Evolutionary conservation across 2,797 vertebrate species (phyloP).

Genomic region (Arnoldichthys spilopterus): DNA sequence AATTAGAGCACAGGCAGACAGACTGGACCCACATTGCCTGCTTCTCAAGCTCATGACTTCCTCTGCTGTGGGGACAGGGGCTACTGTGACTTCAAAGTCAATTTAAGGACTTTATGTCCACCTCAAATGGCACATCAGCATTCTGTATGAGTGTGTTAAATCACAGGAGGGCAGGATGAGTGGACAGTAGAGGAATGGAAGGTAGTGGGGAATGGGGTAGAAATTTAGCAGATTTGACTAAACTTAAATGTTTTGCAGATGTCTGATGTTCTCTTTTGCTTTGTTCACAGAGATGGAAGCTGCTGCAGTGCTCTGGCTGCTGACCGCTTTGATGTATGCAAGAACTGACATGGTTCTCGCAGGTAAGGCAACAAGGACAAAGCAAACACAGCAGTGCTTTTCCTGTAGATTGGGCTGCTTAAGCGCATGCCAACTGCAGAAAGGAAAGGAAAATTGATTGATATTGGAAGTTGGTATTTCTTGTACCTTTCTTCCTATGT

Average conservation of each 20-base stretch:
- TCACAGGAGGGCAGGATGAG: constrained; percentile 28
- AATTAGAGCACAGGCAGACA: constrained; percentile 80
- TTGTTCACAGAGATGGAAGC: constrained; percentile 73
- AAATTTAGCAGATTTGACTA: constrained; percentile 18
- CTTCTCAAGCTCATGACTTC: constrained; percentile 77
- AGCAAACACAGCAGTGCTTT: not conserved
- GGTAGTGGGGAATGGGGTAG: not conserved
- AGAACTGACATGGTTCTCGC: constrained; percentile 58
- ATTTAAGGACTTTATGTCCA: constrained; percentile 14
- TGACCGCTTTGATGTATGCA: constrained; percentile 63
- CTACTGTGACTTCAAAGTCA: constrained; percentile 12
- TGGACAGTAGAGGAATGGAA: not conserved
- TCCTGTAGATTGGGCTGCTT: not conserved
- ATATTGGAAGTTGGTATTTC: not conserved
- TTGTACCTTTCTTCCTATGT: not conserved
- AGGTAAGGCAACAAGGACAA: constrained; percentile 61
- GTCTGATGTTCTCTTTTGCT: constrained; percentile 42
- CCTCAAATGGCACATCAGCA: constrained; percentile 27
- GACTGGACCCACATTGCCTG: constrained; percentile 74
- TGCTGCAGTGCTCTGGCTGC: constrained; percentile 61
- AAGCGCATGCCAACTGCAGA: not conserved
- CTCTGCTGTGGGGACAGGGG: constrained; percentile 61
- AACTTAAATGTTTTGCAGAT: not conserved
- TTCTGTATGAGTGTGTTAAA: constrained; percentile 1
- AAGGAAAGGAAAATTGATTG: not conserved